Evolutionary conservation across 2,888 invertebrate genomes (phyloP), one percentile per base, ranked within the genome.

Genomic region (Papilio protenor): DNA sequence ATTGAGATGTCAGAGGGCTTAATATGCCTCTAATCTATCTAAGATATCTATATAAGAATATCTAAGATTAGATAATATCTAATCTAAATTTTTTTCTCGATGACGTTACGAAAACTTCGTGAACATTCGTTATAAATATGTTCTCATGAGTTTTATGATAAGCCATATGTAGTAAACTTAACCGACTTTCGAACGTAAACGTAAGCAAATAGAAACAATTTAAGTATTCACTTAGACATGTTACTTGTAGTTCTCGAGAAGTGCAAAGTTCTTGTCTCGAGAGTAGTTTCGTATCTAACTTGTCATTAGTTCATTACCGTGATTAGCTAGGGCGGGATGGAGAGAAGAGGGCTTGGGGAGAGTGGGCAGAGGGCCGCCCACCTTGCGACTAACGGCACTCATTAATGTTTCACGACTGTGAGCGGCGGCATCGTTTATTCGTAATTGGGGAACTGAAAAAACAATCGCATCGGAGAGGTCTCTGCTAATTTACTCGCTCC

Each of bases 271-370:
- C 84, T 72, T 40, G 78, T 72, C 78, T 80, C 79, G 81, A 82
- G 81, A 85, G 86, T 87, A 89, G 88, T 89, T 89, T 83, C 82
- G 80, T 80, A 83, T 84, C 84, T 86, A 90, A 91, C 89, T 91
- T 91, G 90, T 91, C 89, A 90, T 91, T 91, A 89, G 88, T 92
- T 93, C 90, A 93, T 93, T 92, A 92, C 87, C 82, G 86, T 90
- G 91, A 93, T 93, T 92, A 91, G 87, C 77, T 78, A 64, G 21
- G 55, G 57, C 59, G 57, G 73, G 66, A 64, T 45, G 59, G 66
- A 64, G 16, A 52, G 59, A 57, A 64, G 16, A 52, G 73, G 61
- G 71, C 69, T 47, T 74, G 80, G 80, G 82, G 76, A 80, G 79
- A 82, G 77, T 82, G 80, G 81, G 81, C 80, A 80, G 79, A 79